Base-by-base conservation (phyloP, 37 sponge, comb jelly and placozoan genomes). In the Haliclona indistincta region DNA sequence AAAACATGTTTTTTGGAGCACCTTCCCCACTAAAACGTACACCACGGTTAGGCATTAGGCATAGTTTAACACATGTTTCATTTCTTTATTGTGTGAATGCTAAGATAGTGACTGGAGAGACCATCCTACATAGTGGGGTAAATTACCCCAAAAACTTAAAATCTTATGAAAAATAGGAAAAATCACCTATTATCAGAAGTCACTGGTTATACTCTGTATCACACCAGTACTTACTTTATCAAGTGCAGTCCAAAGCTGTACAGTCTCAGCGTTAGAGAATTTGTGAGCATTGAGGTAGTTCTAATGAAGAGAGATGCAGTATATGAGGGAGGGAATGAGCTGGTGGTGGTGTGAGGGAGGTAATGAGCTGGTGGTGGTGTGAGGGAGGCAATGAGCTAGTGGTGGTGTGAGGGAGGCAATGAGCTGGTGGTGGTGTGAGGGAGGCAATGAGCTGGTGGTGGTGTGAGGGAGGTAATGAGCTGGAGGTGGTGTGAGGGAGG, bases 231-330 rank as follows among this genome's bases (percentile, higher is more conserved):
- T 34, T 34, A 17, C 53, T 17, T 38, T 36, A 1, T 84, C 58
- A 6, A 89, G 58, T 32, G 94, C 74, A 25, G 73, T 65, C 96
- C 96, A 95, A 0, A 95, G 83, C 3, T 95, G 82, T 5, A 37
- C 0, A 8, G 82, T 91, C 68, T 72, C 60, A 35, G 96, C 89
- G 47, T 91, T 95, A 1, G 83, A 86, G 81, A 61, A 95, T 22
- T 43, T 49, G 65, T 90, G 80, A 25, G 43, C 20, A 4, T 36
- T 75, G n/a, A 90, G 61, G 68, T 92, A 92, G 23, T n/a, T 7
- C 77, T 85, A 75, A 11, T 19, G 34, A 19, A 33, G 35, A 15
- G 20, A 43, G 37, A 33, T 45, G 15, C 42, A 38, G 54, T 15
- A 5, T n/a, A 11, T 38, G 23, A 51, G 43, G 38, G 3, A 28